These are phyloP conservation scores for Nudaria mundana DNA, from an alignment of 2,888 invertebrate genomes.

Conservation along the genomic window DNA sequence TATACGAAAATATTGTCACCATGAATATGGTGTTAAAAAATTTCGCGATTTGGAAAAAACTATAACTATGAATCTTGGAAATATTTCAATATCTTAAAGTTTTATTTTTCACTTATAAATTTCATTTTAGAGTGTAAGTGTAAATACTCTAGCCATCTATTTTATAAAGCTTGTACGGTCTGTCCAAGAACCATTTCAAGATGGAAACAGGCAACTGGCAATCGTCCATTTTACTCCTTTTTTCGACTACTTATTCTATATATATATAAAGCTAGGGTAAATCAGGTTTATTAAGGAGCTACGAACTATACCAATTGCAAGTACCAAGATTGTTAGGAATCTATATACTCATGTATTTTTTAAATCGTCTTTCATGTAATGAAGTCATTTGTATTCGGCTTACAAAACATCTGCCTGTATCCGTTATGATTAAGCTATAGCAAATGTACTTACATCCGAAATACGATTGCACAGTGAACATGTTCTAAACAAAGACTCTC, in stretches of 20 bases:
- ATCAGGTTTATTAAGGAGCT: conserved; percentile 19
- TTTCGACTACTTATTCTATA: no score
- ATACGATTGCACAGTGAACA: no score
- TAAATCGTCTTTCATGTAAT: not conserved
- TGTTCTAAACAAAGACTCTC: no score
- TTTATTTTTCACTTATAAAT: no score
- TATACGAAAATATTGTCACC: no score
- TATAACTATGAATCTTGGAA: no score
- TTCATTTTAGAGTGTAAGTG: not conserved
- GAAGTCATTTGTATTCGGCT: not conserved
- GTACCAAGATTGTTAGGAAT: conserved; percentile 1
- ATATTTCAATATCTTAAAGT: no score
- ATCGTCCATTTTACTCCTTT: conserved; percentile 22
- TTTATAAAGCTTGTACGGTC: not conserved
- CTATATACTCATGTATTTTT: not conserved
- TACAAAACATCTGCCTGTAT: conserved; percentile 2
- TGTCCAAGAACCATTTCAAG: conserved; percentile 5
- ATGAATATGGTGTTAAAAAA: no score
- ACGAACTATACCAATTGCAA: conserved; percentile 2
- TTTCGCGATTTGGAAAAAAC: no score
- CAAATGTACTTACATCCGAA: not conserved
- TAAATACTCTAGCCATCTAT: no score
- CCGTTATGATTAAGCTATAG: not conserved
- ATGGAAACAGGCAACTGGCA: conserved; percentile 13
- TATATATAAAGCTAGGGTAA: conserved; percentile 21